Evolutionary conservation across 2,888 invertebrate species (phyloP).

Genomic region (Epistrophe grossulariae): DNA sequence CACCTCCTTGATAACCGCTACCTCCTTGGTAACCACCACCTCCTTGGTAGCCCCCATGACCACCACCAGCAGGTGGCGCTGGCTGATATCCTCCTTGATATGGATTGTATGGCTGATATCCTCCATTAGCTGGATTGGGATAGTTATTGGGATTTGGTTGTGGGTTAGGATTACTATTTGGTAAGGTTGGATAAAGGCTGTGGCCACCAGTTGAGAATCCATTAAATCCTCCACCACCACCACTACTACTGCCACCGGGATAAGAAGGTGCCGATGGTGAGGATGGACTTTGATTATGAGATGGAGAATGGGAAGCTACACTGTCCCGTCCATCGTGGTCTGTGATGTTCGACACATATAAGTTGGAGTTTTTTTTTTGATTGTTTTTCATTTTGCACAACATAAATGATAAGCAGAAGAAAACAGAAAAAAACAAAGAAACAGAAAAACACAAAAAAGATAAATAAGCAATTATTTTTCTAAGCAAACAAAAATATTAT

Average conservation of each 20-base stretch:
- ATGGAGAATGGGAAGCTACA: constrained; percentile 70
- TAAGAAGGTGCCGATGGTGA: constrained; percentile 77
- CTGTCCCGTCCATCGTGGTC: constrained; percentile 44
- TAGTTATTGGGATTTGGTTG: constrained; percentile 68
- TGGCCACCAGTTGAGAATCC: constrained; percentile 83
- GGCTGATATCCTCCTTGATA: constrained; percentile 80
- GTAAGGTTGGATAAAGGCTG: constrained; percentile 81
- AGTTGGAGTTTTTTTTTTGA: constrained; percentile 69
- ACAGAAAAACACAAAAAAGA: constrained; percentile 56
- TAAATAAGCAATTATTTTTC: constrained; percentile 59
- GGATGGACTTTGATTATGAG: constrained; percentile 80
- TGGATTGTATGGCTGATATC: constrained; percentile 79
- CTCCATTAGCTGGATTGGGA: constrained; percentile 77
- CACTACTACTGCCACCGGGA: constrained; percentile 76
- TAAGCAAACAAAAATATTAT: constrained; percentile 35
- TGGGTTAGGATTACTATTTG: constrained; percentile 76
- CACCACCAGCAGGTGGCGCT: constrained; percentile 76
- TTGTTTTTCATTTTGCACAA: constrained; percentile 51
- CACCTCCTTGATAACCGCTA: constrained; percentile 40
- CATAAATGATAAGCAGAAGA: constrained; percentile 57
- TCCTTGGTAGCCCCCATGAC: constrained; percentile 62
- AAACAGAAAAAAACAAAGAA: constrained; percentile 53
- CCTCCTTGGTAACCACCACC: constrained; percentile 42
- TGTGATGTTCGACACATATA: constrained; percentile 57
- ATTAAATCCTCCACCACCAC: constrained; percentile 81